Evolutionary conservation across 1,140 invertebrate species (phyloP).

Genomic region (Triops cancriformis): DNA sequence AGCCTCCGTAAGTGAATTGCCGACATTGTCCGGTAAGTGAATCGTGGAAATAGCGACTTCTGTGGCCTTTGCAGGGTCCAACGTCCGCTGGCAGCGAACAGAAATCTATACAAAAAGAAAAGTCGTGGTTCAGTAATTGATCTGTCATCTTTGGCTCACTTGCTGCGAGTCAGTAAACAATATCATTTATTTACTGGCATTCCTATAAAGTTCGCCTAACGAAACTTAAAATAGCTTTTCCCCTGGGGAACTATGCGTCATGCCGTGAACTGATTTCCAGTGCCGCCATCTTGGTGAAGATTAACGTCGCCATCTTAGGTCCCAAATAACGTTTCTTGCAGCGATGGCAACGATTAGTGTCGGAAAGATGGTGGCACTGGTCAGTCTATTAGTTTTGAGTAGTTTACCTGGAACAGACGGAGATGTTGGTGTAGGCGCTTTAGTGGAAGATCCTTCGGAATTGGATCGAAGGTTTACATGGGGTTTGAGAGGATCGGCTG

Average conservation of each 20-base stretch:
- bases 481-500: neutral
- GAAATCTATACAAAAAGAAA: neutral
- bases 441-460: neutral
- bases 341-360: no score
- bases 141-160: neutral
- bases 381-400: no score
- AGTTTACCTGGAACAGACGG: neutral
- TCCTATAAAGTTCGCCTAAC: no score
- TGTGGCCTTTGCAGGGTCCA: slow-evolving; percentile 63
- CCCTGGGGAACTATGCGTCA: no score
- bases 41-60: slow-evolving; percentile 74
- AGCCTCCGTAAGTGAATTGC: slow-evolving; percentile 72
- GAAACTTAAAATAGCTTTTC: no score
- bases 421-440: neutral
- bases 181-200: no score
- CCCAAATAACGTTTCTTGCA: no score
- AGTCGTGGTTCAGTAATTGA: neutral
- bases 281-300: no score
- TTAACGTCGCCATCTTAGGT: no score
- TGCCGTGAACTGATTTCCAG: no score
- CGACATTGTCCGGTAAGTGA: slow-evolving; percentile 56
- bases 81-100: slow-evolving; percentile 13
- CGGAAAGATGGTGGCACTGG: no score
- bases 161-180: no score
- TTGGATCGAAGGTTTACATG: neutral